Conservation (phyloP, 2,888 invertebrate species). For the Nasonia oneida region DNA sequence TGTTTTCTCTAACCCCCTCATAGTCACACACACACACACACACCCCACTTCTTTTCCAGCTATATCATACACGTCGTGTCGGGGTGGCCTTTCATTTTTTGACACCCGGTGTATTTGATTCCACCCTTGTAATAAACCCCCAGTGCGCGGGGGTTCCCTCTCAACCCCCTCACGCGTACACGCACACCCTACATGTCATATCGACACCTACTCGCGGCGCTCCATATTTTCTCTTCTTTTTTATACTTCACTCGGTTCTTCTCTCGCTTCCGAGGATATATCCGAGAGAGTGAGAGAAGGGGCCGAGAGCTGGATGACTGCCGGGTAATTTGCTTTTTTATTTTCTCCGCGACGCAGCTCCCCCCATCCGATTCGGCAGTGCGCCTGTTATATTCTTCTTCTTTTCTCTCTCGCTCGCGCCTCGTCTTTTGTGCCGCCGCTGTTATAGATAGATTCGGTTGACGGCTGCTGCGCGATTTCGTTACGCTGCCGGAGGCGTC, state of each 20-base stretch:
- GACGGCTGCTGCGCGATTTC: constrained; percentile 32
- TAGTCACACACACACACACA: background rate
- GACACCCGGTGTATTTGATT: constrained; percentile 80
- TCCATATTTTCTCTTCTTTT: constrained; percentile 52
- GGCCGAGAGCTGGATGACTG: constrained; percentile 68
- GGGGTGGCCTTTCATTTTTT: constrained; percentile 76
- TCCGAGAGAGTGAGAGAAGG: constrained; percentile 63
- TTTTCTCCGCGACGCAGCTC: constrained; percentile 65
- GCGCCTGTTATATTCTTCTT: background rate
- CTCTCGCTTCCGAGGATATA: constrained; percentile 64
- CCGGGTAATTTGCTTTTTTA: constrained; percentile 78
- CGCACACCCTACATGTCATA: constrained; percentile 75
- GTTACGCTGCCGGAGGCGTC: constrained; percentile 29
- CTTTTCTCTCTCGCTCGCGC: background rate
- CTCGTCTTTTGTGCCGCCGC: background rate
- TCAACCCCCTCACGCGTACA: constrained; percentile 57
- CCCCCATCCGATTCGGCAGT: background rate
- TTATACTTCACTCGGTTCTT: constrained; percentile 54
- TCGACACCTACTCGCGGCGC: constrained; percentile 76
- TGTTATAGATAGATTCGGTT: constrained; percentile 9
- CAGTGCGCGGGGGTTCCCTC: constrained; percentile 71
- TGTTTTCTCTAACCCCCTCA: constrained; percentile 6
- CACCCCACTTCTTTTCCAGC: background rate
- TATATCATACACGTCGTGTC: background rate
- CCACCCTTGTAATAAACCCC: constrained; percentile 79